These are phyloP conservation scores for Chloromyia formosa DNA, from an alignment of 2,888 invertebrate species.

Conservation along the genomic window DNA sequence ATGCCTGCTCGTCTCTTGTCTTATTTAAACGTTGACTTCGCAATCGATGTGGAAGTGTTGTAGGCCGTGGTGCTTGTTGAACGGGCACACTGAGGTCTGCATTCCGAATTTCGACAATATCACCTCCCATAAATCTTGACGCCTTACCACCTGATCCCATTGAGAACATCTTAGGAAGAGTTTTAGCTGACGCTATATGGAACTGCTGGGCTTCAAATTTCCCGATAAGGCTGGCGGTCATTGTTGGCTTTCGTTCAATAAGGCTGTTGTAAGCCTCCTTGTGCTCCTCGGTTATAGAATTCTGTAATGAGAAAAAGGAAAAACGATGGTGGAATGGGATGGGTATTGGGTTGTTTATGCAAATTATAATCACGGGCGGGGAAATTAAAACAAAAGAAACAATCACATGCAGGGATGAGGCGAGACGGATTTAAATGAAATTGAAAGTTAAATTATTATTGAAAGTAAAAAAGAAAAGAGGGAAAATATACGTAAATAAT, in stretches of 20 bases:
- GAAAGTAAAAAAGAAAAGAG: constrained; percentile 15
- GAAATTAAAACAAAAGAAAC: constrained; percentile 15
- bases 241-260: constrained; percentile 76
- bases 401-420: constrained; percentile 4
- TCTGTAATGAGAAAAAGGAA: constrained; percentile 66
- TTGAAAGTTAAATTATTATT: constrained; percentile 55
- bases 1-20: constrained; percentile 47
- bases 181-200: constrained; percentile 58
- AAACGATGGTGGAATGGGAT: constrained; percentile 32
- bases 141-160: constrained; percentile 32
- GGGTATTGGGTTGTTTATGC: not conserved
- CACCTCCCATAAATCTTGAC: constrained; percentile 28
- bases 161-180: constrained; percentile 57
- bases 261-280: constrained; percentile 92
- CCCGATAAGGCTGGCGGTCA: constrained; percentile 56
- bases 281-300: constrained; percentile 85
- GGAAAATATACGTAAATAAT: not conserved
- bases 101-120: constrained; percentile 46
- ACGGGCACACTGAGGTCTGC: constrained; percentile 53
- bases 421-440: constrained; percentile 52
- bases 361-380: not conserved
- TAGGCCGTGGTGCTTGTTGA: constrained; percentile 60
- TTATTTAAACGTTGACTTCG: constrained; percentile 48
- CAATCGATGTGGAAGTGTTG: constrained; percentile 60
- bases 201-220: constrained; percentile 53